A percentile compares a stretch with the other conserved stretches of the same genome.
Evolutionary conservation across 2,797 vertebrate genomes (phyloP).

Genomic region (Thalassophryne amazonica): DNA sequence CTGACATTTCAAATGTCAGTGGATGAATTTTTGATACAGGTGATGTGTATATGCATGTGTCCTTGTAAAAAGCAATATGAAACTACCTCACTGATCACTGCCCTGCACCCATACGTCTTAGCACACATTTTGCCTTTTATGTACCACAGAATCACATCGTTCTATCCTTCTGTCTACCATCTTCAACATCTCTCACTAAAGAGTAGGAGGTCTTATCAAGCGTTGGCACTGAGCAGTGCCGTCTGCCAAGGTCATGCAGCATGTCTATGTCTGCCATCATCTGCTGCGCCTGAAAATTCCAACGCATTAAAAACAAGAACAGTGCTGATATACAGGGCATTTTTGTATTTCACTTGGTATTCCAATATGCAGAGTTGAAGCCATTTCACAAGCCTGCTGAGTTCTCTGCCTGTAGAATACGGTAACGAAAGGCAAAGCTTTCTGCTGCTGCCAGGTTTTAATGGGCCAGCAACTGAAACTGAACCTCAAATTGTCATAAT

Average conservation of each 20-base stretch:
- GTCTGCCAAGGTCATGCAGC: slow-evolving; percentile 60
- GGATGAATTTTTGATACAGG: no score
- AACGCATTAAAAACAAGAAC: slow-evolving; percentile 8
- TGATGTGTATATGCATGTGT: no score
- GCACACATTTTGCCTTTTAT: slow-evolving; percentile 9
- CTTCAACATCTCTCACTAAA: slow-evolving; percentile 21
- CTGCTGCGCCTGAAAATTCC: slow-evolving; percentile 17
- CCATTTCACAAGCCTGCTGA: slow-evolving; percentile 59
- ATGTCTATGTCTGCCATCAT: slow-evolving; percentile 14
- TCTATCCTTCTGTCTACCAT: background rate
- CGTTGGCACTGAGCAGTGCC: slow-evolving; percentile 45
- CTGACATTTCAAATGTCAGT: no score
- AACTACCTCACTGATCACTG: no score
- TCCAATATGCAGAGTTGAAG: slow-evolving; percentile 57
- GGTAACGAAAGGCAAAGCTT: slow-evolving; percentile 30
- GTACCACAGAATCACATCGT: background rate
- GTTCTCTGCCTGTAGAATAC: slow-evolving; percentile 46
- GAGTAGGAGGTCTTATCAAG: slow-evolving; percentile 47
- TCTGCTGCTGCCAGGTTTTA: slow-evolving; percentile 61
- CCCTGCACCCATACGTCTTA: no score
- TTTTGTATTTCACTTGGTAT: slow-evolving; percentile 35
- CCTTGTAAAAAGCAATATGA: no score
- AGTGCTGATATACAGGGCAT: slow-evolving; percentile 6
- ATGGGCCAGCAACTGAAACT: slow-evolving; percentile 70
- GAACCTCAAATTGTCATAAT: slow-evolving; percentile 75